Conservation (phyloP, 2,113 vertebrate genomes). For the Triplophysa siluroides region DNA sequence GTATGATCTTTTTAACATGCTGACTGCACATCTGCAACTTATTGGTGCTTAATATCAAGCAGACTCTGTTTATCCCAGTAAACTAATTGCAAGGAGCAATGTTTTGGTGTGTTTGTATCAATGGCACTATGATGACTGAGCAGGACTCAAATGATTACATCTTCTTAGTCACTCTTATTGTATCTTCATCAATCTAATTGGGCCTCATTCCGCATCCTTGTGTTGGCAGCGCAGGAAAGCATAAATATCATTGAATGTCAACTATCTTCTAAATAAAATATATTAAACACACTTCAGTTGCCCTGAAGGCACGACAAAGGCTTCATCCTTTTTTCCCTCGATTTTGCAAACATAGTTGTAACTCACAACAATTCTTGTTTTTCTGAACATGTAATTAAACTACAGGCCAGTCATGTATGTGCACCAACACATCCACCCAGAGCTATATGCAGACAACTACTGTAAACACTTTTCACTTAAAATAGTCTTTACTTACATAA, state of each 20-base stretch:
- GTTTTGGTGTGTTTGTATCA: neutral
- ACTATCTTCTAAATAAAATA: too few species aligned
- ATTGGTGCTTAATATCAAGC: neutral
- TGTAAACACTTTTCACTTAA: too few species aligned
- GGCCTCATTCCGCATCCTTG: neutral
- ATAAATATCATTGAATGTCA: neutral
- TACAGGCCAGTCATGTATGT: too few species aligned
- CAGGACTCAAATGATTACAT: neutral
- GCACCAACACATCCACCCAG: too few species aligned
- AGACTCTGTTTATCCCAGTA: neutral
- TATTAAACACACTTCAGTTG: too few species aligned
- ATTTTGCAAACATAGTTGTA: too few species aligned
- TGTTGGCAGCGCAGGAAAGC: neutral
- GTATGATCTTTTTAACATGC: neutral
- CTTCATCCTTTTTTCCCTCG: too few species aligned
- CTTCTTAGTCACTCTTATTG: neutral
- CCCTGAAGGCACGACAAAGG: too few species aligned
- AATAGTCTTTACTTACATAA: too few species aligned
- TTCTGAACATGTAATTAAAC: too few species aligned
- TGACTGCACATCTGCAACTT: constrained; percentile 6
- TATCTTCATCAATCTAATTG: neutral
- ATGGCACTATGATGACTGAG: neutral
- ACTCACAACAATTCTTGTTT: too few species aligned
- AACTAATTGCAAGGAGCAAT: neutral
- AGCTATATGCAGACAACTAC: too few species aligned